These are phyloP conservation scores for Pseudorhiza aurosa DNA, from an alignment of 30 jellyfish, hydroid and myxozoan species.

Conservation along the genomic window DNA sequence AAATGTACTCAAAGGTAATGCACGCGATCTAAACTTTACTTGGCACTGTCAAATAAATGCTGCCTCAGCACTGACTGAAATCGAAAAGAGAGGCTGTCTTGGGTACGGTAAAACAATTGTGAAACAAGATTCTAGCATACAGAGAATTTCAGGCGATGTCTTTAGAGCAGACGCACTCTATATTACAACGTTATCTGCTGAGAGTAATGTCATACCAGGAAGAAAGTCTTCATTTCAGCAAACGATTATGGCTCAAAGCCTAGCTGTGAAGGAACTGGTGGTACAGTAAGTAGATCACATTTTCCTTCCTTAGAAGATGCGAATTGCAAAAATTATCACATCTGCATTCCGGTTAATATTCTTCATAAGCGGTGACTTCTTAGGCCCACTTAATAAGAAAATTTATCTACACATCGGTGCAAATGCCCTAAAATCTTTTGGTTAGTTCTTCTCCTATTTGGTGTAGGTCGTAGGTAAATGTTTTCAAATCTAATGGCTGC, in stretches of 20 bases:
- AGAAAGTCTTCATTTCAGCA: neutral
- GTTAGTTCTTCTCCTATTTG: too few relatives aligned
- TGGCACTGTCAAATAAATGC: constrained; percentile 63
- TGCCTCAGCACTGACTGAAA: constrained; percentile 17
- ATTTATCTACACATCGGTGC: too few relatives aligned
- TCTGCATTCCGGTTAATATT: too few relatives aligned
- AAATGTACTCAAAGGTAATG: constrained; percentile 5
- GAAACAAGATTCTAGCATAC: constrained; percentile 7
- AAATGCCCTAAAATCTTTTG: too few relatives aligned
- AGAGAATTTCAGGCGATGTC: constrained; percentile 27
- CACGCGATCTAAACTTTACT: constrained; percentile 3
- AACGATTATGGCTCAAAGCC: constrained; percentile 11
- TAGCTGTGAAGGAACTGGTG: too few relatives aligned
- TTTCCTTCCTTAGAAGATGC: too few relatives aligned
- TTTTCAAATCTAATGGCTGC: too few relatives aligned
- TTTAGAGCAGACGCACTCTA: constrained; percentile 29
- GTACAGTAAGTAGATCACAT: too few relatives aligned
- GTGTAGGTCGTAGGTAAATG: too few relatives aligned
- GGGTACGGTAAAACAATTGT: constrained; percentile 36
- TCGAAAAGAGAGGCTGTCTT: constrained; percentile 62
- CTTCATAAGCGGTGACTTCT: too few relatives aligned
- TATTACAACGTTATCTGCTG: neutral
- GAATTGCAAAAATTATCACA: too few relatives aligned
- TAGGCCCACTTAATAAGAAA: too few relatives aligned
- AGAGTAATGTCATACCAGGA: neutral